phyloP scores from a whole-genome alignment of 64 coral and sea anemone genomes.

The Porites lutea region DNA sequence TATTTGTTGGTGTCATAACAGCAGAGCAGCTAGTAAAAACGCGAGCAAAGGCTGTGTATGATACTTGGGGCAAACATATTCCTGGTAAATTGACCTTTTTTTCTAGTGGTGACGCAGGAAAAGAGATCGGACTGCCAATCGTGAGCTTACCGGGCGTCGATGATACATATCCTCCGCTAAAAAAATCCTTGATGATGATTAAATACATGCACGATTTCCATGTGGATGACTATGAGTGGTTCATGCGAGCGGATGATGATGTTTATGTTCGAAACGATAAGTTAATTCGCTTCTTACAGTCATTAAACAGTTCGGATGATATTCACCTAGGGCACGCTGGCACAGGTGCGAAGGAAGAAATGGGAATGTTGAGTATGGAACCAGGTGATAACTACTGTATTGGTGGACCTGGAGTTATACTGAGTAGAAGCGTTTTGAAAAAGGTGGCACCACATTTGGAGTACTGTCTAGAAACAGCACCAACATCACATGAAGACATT shows the following conservation, averaged over 20 bases:
- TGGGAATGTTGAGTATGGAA: slow-evolving; percentile 60
- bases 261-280: slow-evolving; percentile 92
- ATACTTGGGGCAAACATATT: slow-evolving; percentile 87
- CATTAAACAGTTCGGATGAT: slow-evolving; percentile 90
- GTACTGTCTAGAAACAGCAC: slow-evolving; percentile 80
- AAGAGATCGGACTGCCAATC: slow-evolving; percentile 64
- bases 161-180: slow-evolving; percentile 89
- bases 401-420: slow-evolving; percentile 84
- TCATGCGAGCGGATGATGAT: slow-evolving; percentile 96
- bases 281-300: slow-evolving; percentile 71
- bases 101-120: slow-evolving; percentile 68
- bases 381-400: slow-evolving; percentile 96
- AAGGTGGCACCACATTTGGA: slow-evolving; percentile 90
- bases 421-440: slow-evolving; percentile 87
- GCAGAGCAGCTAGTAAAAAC: slow-evolving; percentile 85
- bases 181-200: slow-evolving; percentile 96
- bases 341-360: slow-evolving; percentile 67
- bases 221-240: slow-evolving; percentile 93
- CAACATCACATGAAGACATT: slow-evolving; percentile 88
- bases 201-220: slow-evolving; percentile 98
- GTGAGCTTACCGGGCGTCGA: slow-evolving; percentile 83
- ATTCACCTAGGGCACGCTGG: slow-evolving; percentile 92
- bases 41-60: slow-evolving; percentile 86
- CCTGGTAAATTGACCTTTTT: slow-evolving; percentile 91
- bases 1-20: slow-evolving; percentile 96